These are phyloP conservation scores for rat (Rattus norvegicus) DNA, from an alignment of 2,113 vertebrate species.

Conservation along the genomic window GRCr8 NC_086038.1:5819501-5820000, in stretches of 20 bases:
- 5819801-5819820: background rate
- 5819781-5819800: background rate
- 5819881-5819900: background rate
- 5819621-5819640: background rate
- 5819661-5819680: background rate
- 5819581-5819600: constrained; percentile 59
- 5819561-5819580: constrained; percentile 47
- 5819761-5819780: background rate
- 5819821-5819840: background rate
- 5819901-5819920: background rate
- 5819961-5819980: background rate
- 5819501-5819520: background rate
- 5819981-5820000: background rate
- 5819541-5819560: constrained; percentile 77
- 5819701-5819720: background rate
- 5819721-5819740: background rate
- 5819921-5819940: background rate
- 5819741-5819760: background rate
- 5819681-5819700: background rate
- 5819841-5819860: background rate
- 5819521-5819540: constrained; percentile 59
- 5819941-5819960: background rate
- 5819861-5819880: background rate
- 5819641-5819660: background rate
- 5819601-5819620: constrained; percentile 9